Evolutionary conservation across 2,888 invertebrate genomes (phyloP), one percentile per base, ranked within the genome.

Genomic region (Tineola bisselliella): DNA sequence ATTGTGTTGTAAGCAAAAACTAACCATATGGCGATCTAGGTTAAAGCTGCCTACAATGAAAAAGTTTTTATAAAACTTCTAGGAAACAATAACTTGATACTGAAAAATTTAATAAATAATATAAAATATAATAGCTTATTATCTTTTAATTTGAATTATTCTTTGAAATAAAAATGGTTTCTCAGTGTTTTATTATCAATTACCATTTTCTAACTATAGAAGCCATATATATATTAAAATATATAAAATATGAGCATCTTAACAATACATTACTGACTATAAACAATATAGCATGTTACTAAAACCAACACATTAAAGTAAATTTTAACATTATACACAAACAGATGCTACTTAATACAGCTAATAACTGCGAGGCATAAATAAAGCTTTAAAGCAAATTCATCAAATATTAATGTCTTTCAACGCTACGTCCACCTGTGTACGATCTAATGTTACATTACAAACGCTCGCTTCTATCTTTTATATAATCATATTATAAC

Each of bases 331-430:
- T 25, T 25, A 25, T 38, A 38, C 38, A 48, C 48, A 13, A 17
- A 48, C 48, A 13, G 2, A n/a, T 48, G 48, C 10, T 48, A 48
- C 48, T 48, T 48, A 48, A 48, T 15, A 48, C 48, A 48, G 48
- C 15, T 48, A 48, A 48, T 48, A 48, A 48, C 48, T 48, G 15
- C 11, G 15, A 15, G 17, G 58, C 58, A 58, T 58, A 30, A 48
- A 58, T 44, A 58, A 61, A 25, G 58, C 60, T 44, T 76, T 75
- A 77, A 77, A 72, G 76, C 70, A 68, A 71, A 68, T 73, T 71
- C 77, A 81, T 83, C 73, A 79, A 82, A 81, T 81, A 83, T 83
- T 81, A 77, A 83, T 70, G 71, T 69, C 67, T 67, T 68, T 66
- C 70, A 67, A 71, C 73, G 69, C 69, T 66, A 66, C 68, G 75